A percentile compares a stretch with the other conserved stretches of the same genome.
phyloP scores from a whole-genome alignment of 2,888 invertebrate species.

The Temnothorax unifasciatus region DNA sequence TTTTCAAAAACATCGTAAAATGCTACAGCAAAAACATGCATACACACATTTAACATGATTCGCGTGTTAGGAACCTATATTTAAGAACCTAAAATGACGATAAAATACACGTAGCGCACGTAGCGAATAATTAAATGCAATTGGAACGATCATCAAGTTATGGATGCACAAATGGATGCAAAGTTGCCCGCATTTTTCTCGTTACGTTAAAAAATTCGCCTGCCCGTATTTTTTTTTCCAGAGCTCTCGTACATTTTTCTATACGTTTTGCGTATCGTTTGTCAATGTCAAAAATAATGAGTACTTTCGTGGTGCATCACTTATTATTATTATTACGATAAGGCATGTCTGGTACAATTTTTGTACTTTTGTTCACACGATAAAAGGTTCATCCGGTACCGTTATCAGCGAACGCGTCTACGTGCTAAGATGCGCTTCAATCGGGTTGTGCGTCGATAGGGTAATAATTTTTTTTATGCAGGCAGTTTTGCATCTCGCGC shows the following conservation, averaged over 20 bases:
- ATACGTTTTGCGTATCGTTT: constrained; percentile 47
- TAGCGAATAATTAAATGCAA: constrained; percentile 80
- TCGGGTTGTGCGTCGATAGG: constrained; percentile 29
- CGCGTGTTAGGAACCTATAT: constrained; percentile 80
- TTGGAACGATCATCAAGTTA: constrained; percentile 76
- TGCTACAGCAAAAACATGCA: constrained; percentile 65
- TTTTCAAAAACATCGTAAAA: constrained; percentile 81
- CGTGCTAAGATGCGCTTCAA: constrained; percentile 55
- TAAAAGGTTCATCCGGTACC: constrained; percentile 51
- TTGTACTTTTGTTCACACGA: constrained; percentile 74
- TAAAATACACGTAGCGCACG: constrained; percentile 66
- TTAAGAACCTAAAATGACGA: constrained; percentile 76
- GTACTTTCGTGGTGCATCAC: constrained; percentile 62
- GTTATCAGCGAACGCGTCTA: constrained; percentile 50
- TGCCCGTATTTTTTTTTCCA: constrained; percentile 51
- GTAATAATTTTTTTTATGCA: constrained; percentile 36
- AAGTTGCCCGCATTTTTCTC: constrained; percentile 51
- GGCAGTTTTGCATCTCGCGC: constrained; percentile 65
- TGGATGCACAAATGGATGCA: constrained; percentile 64
- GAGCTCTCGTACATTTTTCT: constrained; percentile 43
- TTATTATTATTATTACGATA: constrained; percentile 72
- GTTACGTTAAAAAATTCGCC: constrained; percentile 42
- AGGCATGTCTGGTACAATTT: constrained; percentile 76
- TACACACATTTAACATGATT: constrained; percentile 75
- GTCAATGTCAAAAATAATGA: constrained; percentile 69